Conservation (phyloP, 2,888 invertebrate genomes). For the Pyrrhosoma nymphula region DNA sequence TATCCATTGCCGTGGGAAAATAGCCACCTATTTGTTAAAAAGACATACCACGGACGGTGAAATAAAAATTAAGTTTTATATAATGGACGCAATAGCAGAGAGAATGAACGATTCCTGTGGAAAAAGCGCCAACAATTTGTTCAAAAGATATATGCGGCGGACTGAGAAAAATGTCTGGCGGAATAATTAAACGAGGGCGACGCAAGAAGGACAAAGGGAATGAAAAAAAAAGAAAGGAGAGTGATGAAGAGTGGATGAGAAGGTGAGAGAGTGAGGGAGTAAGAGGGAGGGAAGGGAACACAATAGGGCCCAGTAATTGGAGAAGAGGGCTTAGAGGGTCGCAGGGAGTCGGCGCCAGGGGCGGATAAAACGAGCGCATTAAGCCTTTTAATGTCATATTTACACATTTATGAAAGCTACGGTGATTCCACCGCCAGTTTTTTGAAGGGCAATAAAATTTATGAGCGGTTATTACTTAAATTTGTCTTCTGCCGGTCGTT, state of each 20-base stretch:
- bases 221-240: background rate
- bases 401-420: background rate
- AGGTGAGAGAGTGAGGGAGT: background rate
- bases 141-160: background rate
- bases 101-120: too few species aligned
- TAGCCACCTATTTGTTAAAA: background rate
- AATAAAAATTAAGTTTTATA: background rate
- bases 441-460: background rate
- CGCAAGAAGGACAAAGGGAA: background rate
- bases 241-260: background rate
- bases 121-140: too few species aligned
- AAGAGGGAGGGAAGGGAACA: background rate
- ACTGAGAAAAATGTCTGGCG: background rate
- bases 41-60: background rate
- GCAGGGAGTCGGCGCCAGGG: background rate
- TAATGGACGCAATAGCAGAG: too few species aligned
- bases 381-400: slow-evolving; percentile 19
- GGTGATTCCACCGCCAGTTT: background rate
- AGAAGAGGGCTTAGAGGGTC: background rate
- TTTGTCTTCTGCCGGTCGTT: background rate
- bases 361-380: background rate
- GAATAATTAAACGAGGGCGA: slow-evolving; percentile 15
- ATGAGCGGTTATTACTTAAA: background rate
- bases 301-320: slow-evolving; percentile 27
- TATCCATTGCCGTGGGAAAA: too few species aligned